These are phyloP conservation scores for Hylaeus anthracinus DNA, from an alignment of 1,140 invertebrate species.

Conservation along the genomic window DNA sequence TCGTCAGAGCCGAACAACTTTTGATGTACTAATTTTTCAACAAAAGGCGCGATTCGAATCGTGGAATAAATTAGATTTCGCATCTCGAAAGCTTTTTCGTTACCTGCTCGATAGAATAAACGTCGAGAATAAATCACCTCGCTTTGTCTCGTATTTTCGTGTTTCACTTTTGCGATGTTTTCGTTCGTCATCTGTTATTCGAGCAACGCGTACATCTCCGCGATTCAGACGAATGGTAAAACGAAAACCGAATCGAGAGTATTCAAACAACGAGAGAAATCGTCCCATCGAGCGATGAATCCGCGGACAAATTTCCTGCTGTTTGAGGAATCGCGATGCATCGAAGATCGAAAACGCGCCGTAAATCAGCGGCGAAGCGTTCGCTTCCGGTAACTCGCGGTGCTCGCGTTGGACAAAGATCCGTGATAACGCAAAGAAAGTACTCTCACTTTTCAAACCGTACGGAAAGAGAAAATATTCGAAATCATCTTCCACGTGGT, in stretches of 20 bases:
- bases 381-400: neutral
- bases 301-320: conserved; percentile 21
- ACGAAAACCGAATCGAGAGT: conserved; percentile 24
- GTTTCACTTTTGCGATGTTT: too few species aligned
- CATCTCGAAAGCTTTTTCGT: too few species aligned
- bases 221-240: conserved; percentile 22
- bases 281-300: neutral
- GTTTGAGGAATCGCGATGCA: conserved; percentile 2
- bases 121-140: too few species aligned
- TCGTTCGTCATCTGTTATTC: too few species aligned
- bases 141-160: too few species aligned
- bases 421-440: conserved; percentile 2
- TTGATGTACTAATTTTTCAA: too few species aligned
- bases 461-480: conserved; percentile 6
- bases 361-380: neutral
- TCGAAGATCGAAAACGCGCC: conserved; percentile 3
- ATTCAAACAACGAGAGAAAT: conserved; percentile 42
- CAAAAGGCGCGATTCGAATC: too few species aligned
- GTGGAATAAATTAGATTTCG: too few species aligned
- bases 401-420: neutral
- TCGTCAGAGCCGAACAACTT: neutral
- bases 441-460: neutral
- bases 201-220: too few species aligned
- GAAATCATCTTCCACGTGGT: neutral
- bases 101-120: neutral